Evolutionary conservation across 2,888 invertebrate genomes (phyloP), one percentile per base, ranked within the genome.

Genomic region (Colostygia pectinataria): DNA sequence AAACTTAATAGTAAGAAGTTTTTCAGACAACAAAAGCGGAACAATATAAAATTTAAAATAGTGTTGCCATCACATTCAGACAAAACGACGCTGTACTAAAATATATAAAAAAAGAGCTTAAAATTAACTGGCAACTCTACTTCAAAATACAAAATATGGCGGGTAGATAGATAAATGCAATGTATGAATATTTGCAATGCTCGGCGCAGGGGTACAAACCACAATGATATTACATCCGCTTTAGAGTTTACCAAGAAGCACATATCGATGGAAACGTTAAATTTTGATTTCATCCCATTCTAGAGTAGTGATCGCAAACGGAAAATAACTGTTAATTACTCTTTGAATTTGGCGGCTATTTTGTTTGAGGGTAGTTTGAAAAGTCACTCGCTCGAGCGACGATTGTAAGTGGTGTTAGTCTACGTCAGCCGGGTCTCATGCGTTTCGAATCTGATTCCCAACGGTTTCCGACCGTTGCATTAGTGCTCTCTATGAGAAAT

Each of bases 211-310:
- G 82, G 74, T 83, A 84, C 85, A 83, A 83, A 84, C 85, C 88
- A 83, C 73, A 83, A 84, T 81, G 80, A 85, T 76, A 75, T 65
- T 71, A 76, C 72, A 77, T 84, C 89, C 90, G 90, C 90, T 77
- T 80, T 82, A 90, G 90, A 90, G 90, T 90, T 87, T 80, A 89
- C 90, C 90, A 90, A 90, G 90, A 90, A 89, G 90, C 89, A 84
- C 69, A 82, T 77, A 79, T 82, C 81, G 80, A 81, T 81, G 78
- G 68, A 68, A 71, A 69, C 56, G 61, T 63, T 67, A 65, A 63
- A 66, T 65, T 63, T 65, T 59, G 70, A 60, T 59, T 64, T 69
- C 64, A 65, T 61, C 63, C 71, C 69, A 62, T 65, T 51, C 48
- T 49, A 72, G 29, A 51, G 29, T 58, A 61, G 71, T 70, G 76